Evolutionary conservation across 2,888 invertebrate genomes (phyloP).

Genomic region (Amphipoea oculea): DNA sequence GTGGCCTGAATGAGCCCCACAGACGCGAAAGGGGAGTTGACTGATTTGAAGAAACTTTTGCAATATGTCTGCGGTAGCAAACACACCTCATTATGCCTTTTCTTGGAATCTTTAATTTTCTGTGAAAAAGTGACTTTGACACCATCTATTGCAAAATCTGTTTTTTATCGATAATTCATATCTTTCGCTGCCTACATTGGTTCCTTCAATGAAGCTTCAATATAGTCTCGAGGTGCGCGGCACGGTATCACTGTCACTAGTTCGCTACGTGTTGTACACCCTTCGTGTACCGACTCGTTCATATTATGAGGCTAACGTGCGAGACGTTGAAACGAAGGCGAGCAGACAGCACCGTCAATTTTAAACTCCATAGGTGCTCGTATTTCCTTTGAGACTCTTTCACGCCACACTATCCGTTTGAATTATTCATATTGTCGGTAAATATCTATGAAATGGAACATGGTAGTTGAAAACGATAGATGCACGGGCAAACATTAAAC

Average conservation of each 20-base stretch:
- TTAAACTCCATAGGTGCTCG: slow-evolving; percentile 83
- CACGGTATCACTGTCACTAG: slow-evolving; percentile 27
- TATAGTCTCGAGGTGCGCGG: slow-evolving; percentile 8
- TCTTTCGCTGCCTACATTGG: background rate
- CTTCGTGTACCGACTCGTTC: slow-evolving; percentile 22
- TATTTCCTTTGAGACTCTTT: slow-evolving; percentile 87
- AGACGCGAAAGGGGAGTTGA: slow-evolving; percentile 57
- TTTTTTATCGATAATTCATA: background rate
- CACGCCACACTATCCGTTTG: slow-evolving; percentile 81
- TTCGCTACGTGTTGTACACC: slow-evolving; percentile 10
- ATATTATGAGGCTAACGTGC: slow-evolving; percentile 36
- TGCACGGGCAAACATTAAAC: slow-evolving; percentile 46
- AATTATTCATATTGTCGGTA: slow-evolving; percentile 86
- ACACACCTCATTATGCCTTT: slow-evolving; percentile 40
- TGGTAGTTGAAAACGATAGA: slow-evolving; percentile 75
- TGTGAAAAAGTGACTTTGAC: background rate
- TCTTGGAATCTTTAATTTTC: slow-evolving; percentile 16
- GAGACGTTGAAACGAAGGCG: slow-evolving; percentile 57
- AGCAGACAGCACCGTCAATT: slow-evolving; percentile 78
- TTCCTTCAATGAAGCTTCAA: slow-evolving; percentile 15
- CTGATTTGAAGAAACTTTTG: slow-evolving; percentile 69
- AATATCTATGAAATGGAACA: slow-evolving; percentile 84
- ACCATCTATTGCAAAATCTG: background rate
- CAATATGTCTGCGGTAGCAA: slow-evolving; percentile 47
- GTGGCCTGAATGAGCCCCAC: slow-evolving; percentile 72